These are phyloP conservation scores for Scaptomyza graminum DNA, from an alignment of 1,140 invertebrate species.

Conservation along the genomic window DNA sequence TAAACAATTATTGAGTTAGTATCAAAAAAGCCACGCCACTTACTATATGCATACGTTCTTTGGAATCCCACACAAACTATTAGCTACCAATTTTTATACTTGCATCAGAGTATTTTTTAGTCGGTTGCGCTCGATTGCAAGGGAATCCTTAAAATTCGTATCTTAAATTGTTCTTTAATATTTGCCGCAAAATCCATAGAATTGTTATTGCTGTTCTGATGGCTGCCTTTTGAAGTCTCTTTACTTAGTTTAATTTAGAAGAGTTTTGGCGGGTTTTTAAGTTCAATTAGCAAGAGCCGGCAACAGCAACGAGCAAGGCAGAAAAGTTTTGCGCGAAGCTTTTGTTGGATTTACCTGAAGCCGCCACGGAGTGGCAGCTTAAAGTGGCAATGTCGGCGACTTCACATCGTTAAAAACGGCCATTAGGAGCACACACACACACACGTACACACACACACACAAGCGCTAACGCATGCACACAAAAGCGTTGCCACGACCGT, in stretches of 20 bases:
- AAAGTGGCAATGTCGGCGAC: slow-evolving; percentile 54
- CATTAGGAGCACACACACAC: slow-evolving; percentile 45
- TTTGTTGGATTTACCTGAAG: slow-evolving; percentile 38
- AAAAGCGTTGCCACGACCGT: slow-evolving; percentile 37
- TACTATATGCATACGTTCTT: too few species aligned
- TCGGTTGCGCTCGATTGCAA: too few species aligned
- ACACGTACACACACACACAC: slow-evolving; percentile 16
- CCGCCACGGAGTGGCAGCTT: slow-evolving; percentile 55
- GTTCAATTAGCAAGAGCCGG: slow-evolving; percentile 74
- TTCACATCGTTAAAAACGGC: slow-evolving; percentile 74
- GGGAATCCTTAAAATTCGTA: too few species aligned
- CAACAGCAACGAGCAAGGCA: slow-evolving; percentile 27
- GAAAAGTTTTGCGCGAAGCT: slow-evolving; percentile 40
- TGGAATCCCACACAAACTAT: too few species aligned
- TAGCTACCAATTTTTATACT: too few species aligned
- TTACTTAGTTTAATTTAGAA: slow-evolving; percentile 70
- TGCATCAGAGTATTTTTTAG: too few species aligned
- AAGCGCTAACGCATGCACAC: slow-evolving; percentile 16
- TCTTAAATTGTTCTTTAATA: too few species aligned
- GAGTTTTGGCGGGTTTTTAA: slow-evolving; percentile 57
- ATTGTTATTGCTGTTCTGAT: too few species aligned
- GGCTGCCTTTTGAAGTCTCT: slow-evolving; percentile 51
- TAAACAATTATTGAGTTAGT: too few species aligned
- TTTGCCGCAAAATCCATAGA: too few species aligned
- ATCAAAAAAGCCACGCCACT: too few species aligned